phyloP scores from a whole-genome alignment of 30 jellyfish, hydroid and myxozoan species.

The Calvadosia cruxmelitensis region DNA sequence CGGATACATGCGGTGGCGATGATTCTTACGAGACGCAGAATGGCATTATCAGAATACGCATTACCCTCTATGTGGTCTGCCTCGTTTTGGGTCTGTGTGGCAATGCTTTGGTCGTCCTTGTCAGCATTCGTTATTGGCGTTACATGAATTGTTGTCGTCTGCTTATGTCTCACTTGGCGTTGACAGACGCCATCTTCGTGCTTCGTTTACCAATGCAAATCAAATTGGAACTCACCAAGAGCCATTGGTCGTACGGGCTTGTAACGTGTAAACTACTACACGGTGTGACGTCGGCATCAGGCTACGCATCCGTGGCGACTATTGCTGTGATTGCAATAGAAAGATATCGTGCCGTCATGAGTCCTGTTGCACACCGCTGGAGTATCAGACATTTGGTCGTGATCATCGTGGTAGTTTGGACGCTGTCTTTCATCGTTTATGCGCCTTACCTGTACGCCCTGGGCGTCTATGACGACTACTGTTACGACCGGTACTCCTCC shows the following conservation, averaged over 20 bases:
- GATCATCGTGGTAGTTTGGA: slow-evolving; percentile 35
- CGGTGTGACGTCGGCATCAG: slow-evolving; percentile 56
- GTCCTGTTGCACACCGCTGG: slow-evolving; percentile 30
- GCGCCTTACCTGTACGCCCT: slow-evolving; percentile 43
- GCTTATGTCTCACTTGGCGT: slow-evolving; percentile 67
- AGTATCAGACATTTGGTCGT: slow-evolving; percentile 3
- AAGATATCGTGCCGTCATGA: slow-evolving; percentile 58
- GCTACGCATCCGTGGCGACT: slow-evolving; percentile 40
- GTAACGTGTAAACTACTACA: slow-evolving; percentile 36
- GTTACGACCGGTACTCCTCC: slow-evolving; percentile 38
- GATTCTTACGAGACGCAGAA: too few relatives aligned
- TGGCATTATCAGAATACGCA: slow-evolving; percentile 36
- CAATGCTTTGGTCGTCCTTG: slow-evolving; percentile 42
- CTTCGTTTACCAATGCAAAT: slow-evolving; percentile 52
- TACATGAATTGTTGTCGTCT: slow-evolving; percentile 44
- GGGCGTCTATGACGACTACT: slow-evolving; percentile 7
- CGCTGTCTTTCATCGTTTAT: slow-evolving; percentile 27
- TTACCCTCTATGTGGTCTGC: slow-evolving; percentile 36
- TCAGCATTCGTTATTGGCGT: slow-evolving; percentile 27
- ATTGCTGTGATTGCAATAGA: slow-evolving; percentile 62
- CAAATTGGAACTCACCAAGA: slow-evolving; percentile 35
- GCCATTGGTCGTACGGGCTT: slow-evolving; percentile 51
- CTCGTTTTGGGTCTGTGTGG: slow-evolving; percentile 45
- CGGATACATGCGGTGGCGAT: too few relatives aligned
- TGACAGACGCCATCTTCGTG: slow-evolving; percentile 33